These are phyloP conservation scores for Lagocephalus sceleratus DNA, from an alignment of 2,797 vertebrate genomes.

Conservation along the genomic window DNA sequence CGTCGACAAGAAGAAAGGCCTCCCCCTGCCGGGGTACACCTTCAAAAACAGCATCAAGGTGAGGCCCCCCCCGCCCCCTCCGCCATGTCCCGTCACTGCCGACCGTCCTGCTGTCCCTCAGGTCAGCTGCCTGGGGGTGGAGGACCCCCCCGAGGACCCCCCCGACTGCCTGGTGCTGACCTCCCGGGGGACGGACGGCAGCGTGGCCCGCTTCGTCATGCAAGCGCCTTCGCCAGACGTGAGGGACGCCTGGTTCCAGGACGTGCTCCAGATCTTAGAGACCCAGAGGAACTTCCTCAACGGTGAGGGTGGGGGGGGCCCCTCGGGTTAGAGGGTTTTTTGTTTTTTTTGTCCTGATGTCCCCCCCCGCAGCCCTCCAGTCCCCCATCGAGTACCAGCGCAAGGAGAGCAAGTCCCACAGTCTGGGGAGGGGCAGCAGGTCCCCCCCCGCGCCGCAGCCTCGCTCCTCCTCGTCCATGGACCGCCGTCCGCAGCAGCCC, in stretches of 20 bases:
- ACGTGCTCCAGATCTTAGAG: constrained; percentile 87
- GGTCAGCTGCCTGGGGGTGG: constrained; percentile 88
- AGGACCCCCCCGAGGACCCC: constrained; percentile 76
- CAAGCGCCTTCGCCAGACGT: constrained; percentile 75
- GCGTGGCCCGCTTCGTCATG: constrained; percentile 78
- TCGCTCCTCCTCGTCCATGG: constrained; percentile 76
- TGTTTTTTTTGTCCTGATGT: too few species aligned
- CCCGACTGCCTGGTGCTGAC: constrained; percentile 81
- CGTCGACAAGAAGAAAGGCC: constrained; percentile 86
- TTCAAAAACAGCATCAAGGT: constrained; percentile 93
- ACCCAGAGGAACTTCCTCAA: constrained; percentile 90
- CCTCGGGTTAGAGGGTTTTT: too few species aligned
- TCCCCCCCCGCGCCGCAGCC: constrained; percentile 62
- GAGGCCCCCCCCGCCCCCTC: not conserved
- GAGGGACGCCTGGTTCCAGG: constrained; percentile 79
- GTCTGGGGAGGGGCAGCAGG: constrained; percentile 75
- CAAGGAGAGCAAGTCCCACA: constrained; percentile 82
- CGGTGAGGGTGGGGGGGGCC: too few species aligned
- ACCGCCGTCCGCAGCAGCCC: constrained; percentile 65
- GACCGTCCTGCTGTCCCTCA: constrained; percentile 43
- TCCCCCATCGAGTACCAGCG: constrained; percentile 92
- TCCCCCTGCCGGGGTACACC: constrained; percentile 81
- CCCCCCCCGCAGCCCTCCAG: constrained; percentile 80
- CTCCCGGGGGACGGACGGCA: constrained; percentile 80
- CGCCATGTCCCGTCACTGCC: not conserved